Conservation (phyloP, 1,140 invertebrate genomes). For the Dendroctonus valens region DNA sequence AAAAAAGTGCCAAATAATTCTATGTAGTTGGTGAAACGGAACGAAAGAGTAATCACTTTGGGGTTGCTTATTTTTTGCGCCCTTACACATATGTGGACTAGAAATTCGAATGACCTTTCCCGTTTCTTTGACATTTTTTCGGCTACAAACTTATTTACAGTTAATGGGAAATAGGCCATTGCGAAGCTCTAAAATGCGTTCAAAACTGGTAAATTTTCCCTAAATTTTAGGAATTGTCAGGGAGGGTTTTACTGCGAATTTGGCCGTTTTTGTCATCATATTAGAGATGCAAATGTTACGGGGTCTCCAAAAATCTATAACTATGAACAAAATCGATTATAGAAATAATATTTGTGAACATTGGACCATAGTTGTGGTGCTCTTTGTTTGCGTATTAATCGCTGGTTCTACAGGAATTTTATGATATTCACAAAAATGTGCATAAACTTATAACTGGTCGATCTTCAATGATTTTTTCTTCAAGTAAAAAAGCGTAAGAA, state of each 20-base stretch:
- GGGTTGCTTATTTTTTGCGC: conserved; percentile 28
- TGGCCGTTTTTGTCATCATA: neutral
- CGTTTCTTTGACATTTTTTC: too few relatives aligned
- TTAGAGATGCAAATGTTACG: neutral
- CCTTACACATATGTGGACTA: conserved; percentile 35
- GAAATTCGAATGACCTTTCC: too few relatives aligned
- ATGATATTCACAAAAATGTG: too few relatives aligned
- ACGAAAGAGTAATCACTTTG: conserved; percentile 14
- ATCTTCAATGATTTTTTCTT: too few relatives aligned
- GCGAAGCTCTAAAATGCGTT: neutral
- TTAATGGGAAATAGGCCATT: conserved; percentile 6
- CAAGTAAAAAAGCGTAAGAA: too few relatives aligned
- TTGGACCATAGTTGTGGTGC: too few relatives aligned
- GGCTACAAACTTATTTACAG: neutral
- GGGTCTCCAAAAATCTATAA: too few relatives aligned
- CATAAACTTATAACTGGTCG: too few relatives aligned
- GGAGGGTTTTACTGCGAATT: neutral
- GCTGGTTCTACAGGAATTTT: too few relatives aligned
- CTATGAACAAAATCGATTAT: too few relatives aligned
- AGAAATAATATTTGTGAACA: too few relatives aligned
- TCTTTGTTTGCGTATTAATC: too few relatives aligned
- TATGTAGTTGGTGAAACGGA: neutral
- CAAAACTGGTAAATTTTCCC: conserved; percentile 21
- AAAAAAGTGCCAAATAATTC: conserved; percentile 22
- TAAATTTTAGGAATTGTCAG: conserved; percentile 25